A percentile compares a stretch with the other conserved stretches of the same genome.
phyloP scores from a whole-genome alignment of 1,140 invertebrate species.

The Cyrtorhinus lividipennis region DNA sequence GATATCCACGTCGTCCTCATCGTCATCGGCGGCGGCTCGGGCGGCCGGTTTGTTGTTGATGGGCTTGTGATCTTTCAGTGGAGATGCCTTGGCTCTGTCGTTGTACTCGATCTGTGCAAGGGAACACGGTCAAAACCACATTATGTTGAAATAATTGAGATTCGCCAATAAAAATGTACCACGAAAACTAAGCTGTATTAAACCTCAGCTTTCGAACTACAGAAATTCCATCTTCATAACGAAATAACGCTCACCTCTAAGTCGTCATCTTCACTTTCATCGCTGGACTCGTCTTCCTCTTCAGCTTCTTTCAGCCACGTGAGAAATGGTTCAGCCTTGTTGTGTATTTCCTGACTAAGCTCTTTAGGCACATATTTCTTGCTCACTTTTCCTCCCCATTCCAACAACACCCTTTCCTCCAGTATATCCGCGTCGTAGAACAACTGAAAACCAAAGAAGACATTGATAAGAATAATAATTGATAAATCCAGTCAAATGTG shows the following conservation, averaged over 20 bases:
- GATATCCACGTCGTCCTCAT: constrained; percentile 64
- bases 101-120: constrained; percentile 77
- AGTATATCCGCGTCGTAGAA: constrained; percentile 93
- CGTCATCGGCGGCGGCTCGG: constrained; percentile 33
- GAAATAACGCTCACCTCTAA: constrained; percentile 39
- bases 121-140: no score
- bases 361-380: constrained; percentile 91
- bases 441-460: constrained; percentile 36
- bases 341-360: constrained; percentile 79
- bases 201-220: neutral
- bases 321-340: constrained; percentile 82
- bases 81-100: constrained; percentile 61
- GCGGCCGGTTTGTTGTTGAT: constrained; percentile 30
- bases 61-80: constrained; percentile 43
- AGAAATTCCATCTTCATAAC: no score
- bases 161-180: no score
- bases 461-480: no score
- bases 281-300: constrained; percentile 67
- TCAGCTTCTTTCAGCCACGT: constrained; percentile 96
- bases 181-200: no score
- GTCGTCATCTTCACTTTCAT: constrained; percentile 51
- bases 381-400: constrained; percentile 84
- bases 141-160: no score
- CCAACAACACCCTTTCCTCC: constrained; percentile 84
- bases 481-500: no score